Base-by-base conservation (phyloP, 2,888 invertebrate species). In the Boloria selene region DNA sequence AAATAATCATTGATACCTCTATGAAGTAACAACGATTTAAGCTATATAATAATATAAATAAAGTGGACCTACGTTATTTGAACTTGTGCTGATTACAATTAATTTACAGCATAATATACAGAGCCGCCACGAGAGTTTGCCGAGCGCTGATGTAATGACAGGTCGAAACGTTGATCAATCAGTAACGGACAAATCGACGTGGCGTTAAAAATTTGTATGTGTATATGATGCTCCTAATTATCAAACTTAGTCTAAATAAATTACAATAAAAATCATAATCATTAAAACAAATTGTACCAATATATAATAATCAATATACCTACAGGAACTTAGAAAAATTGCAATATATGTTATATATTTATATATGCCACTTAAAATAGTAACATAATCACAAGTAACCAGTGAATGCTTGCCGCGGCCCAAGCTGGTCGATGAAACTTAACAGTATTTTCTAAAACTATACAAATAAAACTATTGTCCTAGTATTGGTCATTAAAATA, bases 271-370 rank as follows among this genome's bases (percentile, higher is more conserved):
- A 85, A 87, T 86, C 86, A 87, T 79, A 82, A 85, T 85, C 80
- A 87, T 81, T 88, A 87, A 89, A 90, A 90, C 88, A 89, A 88
- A 89, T 89, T 90, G 88, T 91, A 91, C 88, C 88, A 83, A 88
- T 88, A 88, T 88, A 89, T 87, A 90, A 87, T 90, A 88, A 87
- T 87, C 83, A 88, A 90, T 90, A 91, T 84, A 86, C 86, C 92
- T 92, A 92, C 90, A 92, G 92, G 92, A 92, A 92, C 92, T 88
- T 91, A 92, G 90, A 85, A 90, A 87, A 91, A 90, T 92, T 91
- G 91, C 91, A 91, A 89, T 90, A 86, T 86, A 89, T 88, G 88
- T 90, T 90, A 88, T 90, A 91, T 89, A 89, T 87, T 89, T 90
- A 91, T 89, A 82, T 91, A 92, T 91, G 91, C 91, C 92, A 92